Percentiles rank a stretch among this genome's conserved stretches.
Evolutionary conservation across 2,797 vertebrate species (phyloP).

Genomic region (Liasis olivaceus): DNA sequence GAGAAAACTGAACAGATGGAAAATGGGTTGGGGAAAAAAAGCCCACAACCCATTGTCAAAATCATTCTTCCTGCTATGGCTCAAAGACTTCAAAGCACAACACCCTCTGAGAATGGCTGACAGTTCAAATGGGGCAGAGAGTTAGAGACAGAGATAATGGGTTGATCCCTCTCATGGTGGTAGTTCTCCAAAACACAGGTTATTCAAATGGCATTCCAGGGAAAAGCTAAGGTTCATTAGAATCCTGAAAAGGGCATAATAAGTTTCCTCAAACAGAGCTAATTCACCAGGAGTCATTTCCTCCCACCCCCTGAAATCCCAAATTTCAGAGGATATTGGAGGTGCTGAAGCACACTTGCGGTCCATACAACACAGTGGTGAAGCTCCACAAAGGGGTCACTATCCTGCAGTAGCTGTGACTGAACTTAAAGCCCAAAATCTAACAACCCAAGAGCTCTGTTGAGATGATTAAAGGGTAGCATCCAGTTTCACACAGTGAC

Average conservation of each 20-base stretch:
- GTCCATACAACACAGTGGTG: not conserved
- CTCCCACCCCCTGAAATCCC: not conserved
- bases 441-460: too few species aligned
- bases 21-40: not conserved
- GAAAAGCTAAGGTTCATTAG: not conserved
- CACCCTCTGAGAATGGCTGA: constrained; percentile 37
- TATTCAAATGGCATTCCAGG: not conserved
- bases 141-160: constrained; percentile 34
- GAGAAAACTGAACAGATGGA: constrained; percentile 21
- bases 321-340: not conserved
- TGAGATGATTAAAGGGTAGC: not conserved
- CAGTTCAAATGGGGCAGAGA: constrained; percentile 43
- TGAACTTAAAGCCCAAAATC: too few species aligned
- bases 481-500: not conserved
- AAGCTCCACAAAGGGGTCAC: not conserved
- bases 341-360: too few species aligned
- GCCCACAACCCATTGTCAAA: constrained; percentile 51
- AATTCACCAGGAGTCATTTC: not conserved
- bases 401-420: too few species aligned
- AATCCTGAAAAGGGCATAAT: not conserved
- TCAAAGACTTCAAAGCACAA: constrained; percentile 48
- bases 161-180: constrained; percentile 38
- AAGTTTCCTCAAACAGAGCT: not conserved
- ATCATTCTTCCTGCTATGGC: constrained; percentile 33
- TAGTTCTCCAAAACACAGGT: constrained; percentile 6